Evolutionary conservation across 1,140 invertebrate species (phyloP).

Genomic region (Dendrolimus punctatus): DNA sequence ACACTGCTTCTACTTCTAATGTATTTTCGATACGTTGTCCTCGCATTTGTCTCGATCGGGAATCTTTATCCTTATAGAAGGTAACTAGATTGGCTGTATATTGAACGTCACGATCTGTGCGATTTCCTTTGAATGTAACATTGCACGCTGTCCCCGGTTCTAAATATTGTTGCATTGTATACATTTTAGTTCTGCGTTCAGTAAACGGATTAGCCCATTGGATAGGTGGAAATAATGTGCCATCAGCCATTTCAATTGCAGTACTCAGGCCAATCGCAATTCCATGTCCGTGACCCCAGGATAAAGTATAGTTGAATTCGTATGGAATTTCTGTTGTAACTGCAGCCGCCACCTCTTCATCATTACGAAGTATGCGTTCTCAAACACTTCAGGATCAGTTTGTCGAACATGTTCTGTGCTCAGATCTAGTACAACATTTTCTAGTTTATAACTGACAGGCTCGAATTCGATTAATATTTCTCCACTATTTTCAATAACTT

Average conservation of each 20-base stretch:
- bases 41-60: slow-evolving; percentile 65
- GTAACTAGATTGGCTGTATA: slow-evolving; percentile 81
- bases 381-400: slow-evolving; percentile 70
- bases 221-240: slow-evolving; percentile 72
- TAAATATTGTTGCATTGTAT: slow-evolving; percentile 74
- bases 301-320: slow-evolving; percentile 77
- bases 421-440: slow-evolving; percentile 75
- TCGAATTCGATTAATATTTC: slow-evolving; percentile 86
- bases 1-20: slow-evolving; percentile 78
- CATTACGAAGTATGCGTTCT: slow-evolving; percentile 76
- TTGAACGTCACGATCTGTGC: slow-evolving; percentile 79
- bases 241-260: slow-evolving; percentile 75
- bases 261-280: slow-evolving; percentile 83
- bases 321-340: slow-evolving; percentile 82
- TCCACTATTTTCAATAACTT: slow-evolving; percentile 75
- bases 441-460: slow-evolving; percentile 82
- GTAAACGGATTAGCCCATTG: slow-evolving; percentile 78
- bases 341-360: slow-evolving; percentile 64
- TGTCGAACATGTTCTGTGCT: slow-evolving; percentile 71
- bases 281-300: slow-evolving; percentile 85
- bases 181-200: slow-evolving; percentile 73
- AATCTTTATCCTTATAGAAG: slow-evolving; percentile 77
- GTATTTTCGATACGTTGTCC: slow-evolving; percentile 75
- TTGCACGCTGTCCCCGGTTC: slow-evolving; percentile 85
- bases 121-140: slow-evolving; percentile 81